Conservation (phyloP, 2,888 invertebrate species). For the Lithophane ornitopus region DNA sequence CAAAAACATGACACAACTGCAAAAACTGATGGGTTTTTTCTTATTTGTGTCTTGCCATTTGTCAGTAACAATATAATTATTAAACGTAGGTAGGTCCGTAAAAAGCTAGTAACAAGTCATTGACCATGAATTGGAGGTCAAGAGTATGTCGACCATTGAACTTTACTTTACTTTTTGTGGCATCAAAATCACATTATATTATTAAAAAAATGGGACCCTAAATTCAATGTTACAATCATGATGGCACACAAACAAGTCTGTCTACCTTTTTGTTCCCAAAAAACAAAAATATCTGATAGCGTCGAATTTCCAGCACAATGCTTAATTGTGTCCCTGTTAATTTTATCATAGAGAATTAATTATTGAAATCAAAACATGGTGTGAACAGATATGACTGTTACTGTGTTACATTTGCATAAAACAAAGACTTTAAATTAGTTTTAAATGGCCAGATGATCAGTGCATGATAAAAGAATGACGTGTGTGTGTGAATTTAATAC, state of each 20-base stretch:
- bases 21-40: too few relatives aligned
- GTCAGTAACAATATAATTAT: too few relatives aligned
- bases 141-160: constrained; percentile 4
- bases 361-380: constrained; percentile 47
- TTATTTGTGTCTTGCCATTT: background rate
- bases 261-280: background rate
- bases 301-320: constrained; percentile 10
- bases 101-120: background rate
- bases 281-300: background rate
- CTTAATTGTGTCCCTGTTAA: background rate
- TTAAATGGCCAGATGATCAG: constrained; percentile 17
- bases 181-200: background rate
- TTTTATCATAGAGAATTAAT: constrained; percentile 43
- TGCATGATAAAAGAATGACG: constrained; percentile 5
- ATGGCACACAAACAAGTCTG: constrained; percentile 1
- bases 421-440: constrained; percentile 36
- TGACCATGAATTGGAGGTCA: constrained; percentile 13
- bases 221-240: background rate
- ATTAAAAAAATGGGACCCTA: background rate
- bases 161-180: background rate
- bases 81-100: too few relatives aligned
- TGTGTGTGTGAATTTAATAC: background rate
- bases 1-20: too few relatives aligned
- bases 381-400: constrained; percentile 34
- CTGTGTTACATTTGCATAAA: constrained; percentile 38